phyloP scores from a whole-genome alignment of 2,797 vertebrate species.

The Lateolabrax maculatus region DNA sequence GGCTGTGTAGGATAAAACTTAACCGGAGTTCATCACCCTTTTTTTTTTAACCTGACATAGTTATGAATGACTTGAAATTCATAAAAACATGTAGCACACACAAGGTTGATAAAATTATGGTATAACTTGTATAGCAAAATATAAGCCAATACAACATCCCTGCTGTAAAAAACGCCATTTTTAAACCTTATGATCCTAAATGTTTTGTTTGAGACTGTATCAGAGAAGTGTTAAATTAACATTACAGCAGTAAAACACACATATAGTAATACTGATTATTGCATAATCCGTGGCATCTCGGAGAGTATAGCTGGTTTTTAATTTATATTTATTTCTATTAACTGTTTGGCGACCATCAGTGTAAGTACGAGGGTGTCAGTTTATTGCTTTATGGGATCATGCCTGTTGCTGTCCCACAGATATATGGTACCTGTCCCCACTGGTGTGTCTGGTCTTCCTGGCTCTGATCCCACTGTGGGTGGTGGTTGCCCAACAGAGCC shows the following conservation, averaged over 20 bases:
- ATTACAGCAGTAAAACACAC: too few relatives aligned
- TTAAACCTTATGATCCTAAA: background rate
- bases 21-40: background rate
- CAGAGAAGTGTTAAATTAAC: background rate
- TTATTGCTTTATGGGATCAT: background rate
- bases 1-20: background rate
- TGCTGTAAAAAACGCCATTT: background rate
- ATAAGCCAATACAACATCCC: background rate
- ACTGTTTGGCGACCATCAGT: background rate
- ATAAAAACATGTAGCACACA: too few relatives aligned
- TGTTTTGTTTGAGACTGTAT: background rate
- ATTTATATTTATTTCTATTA: background rate
- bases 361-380: background rate
- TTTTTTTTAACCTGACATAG: background rate
- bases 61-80: background rate
- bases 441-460: constrained; percentile 90
- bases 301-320: background rate
- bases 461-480: constrained; percentile 93
- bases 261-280: too few relatives aligned
- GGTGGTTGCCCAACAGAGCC: constrained; percentile 87
- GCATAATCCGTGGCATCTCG: background rate
- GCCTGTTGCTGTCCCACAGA: constrained; percentile 76
- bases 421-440: constrained; percentile 88
- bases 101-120: background rate
- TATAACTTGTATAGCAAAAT: background rate